Base-by-base conservation (phyloP, 2,888 invertebrate genomes). In the Ectemnius continuus region DNA sequence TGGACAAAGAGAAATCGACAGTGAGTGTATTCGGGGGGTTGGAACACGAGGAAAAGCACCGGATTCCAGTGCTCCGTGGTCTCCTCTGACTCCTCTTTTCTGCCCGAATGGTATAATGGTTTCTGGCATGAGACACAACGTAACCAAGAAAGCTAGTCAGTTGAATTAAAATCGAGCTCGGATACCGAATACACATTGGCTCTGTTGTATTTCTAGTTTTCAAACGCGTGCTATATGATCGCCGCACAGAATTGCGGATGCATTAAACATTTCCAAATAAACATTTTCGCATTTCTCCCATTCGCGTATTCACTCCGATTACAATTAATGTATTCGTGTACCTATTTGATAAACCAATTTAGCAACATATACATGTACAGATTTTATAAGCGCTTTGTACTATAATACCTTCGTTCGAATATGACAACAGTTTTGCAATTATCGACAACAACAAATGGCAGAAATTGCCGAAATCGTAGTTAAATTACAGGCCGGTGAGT, bases 81-180 rank as follows among this genome's bases (percentile, higher is more conserved):
- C 36, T 36, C 36, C 36, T 36, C 36, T 36, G 81, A 75, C 73
- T 73, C 75, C 75, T 68, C 69, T 65, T 74, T 76, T 73, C 73
- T 70, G 71, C 68, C 73, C 70, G 69, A 71, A 76, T 64, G 75
- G 74, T 75, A 81, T 79, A 79, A 82, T 81, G 81, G 75, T 79
- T 77, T 81, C 73, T 81, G 73, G 72, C 74, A 67, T 70, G 77
- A 78, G 79, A 74, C 79, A 82, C 73, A 80, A 20, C 73, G 84
- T 74, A 75, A 77, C 79, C 78, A 72, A 64, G 78, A 80, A 76
- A 74, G 67, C 63, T 77, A 81, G 72, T 72, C 70, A 76, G 81
- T 56, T 59, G 72, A 69, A 75, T 78, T 70, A 76, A 75, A 75
- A 68, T 69, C 66, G 67, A 73, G 64, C 71, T 48, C 67, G 45